Conservation (phyloP, 2,797 vertebrate species). For the Pteronotus mesoamericanus region DNA sequence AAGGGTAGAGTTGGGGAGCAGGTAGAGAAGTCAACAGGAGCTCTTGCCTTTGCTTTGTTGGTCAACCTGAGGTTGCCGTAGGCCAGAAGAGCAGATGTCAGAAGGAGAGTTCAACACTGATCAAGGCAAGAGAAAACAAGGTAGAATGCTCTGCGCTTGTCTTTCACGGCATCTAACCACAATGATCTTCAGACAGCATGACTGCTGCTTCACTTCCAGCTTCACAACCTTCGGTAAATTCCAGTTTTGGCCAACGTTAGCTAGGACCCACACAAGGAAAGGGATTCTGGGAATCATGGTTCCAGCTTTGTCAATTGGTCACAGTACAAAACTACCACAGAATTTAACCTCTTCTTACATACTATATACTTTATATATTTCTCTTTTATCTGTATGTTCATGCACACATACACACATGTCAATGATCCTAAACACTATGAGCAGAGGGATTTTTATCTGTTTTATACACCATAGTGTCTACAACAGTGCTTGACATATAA, state of each 20-base stretch:
- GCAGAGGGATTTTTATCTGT: background rate
- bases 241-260: background rate
- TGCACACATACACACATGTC: background rate
- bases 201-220: background rate
- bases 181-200: accelerated
- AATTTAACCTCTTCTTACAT: background rate
- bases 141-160: background rate
- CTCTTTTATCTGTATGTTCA: background rate
- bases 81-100: background rate
- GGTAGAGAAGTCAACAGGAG: accelerated
- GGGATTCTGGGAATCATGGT: background rate
- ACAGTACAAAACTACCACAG: background rate
- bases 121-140: background rate
- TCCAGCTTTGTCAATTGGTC: background rate
- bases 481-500: background rate
- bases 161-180: accelerated
- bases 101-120: background rate
- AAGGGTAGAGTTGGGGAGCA: accelerated
- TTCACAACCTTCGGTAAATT: background rate
- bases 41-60: background rate
- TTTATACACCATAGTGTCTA: background rate
- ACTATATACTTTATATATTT: background rate
- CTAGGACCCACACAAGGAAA: background rate
- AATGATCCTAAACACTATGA: background rate
- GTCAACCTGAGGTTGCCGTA: background rate